Conservation (phyloP, 2,113 vertebrate species). For the Paratilapia polleni region DNA sequence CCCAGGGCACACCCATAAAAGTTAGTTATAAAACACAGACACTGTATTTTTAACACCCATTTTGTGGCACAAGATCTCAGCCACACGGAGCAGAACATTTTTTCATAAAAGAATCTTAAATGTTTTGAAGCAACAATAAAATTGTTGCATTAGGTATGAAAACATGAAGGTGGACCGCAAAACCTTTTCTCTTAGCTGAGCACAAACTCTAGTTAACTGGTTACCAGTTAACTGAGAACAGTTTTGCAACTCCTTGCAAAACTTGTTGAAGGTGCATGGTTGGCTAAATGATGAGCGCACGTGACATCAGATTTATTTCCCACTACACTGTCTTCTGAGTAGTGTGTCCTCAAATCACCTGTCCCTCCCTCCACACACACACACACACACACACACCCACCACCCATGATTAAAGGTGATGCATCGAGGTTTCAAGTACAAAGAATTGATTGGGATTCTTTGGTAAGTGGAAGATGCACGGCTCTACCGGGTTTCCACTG, state of each 20-base stretch:
- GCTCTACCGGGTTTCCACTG: conserved; percentile 57
- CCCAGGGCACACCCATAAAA: conserved; percentile 41
- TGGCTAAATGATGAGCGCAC: conserved; percentile 2
- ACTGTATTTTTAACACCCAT: conserved; percentile 30
- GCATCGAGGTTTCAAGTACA: conserved; percentile 61
- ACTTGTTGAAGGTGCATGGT: conserved; percentile 23
- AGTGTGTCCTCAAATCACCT: conserved; percentile 35
- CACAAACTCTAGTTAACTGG: conserved; percentile 23
- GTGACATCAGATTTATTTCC: conserved; percentile 11
- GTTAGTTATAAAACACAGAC: conserved; percentile 33
- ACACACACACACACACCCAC: neutral
- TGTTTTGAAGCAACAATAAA: neutral
- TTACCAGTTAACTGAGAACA: conserved; percentile 2
- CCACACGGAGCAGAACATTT: neutral
- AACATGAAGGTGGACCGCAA: neutral
- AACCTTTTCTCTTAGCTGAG: conserved; percentile 19
- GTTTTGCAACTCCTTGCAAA: conserved; percentile 32
- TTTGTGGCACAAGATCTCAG: neutral
- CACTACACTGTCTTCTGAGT: conserved; percentile 39
- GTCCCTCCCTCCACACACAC: neutral
- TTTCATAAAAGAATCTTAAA: neutral
- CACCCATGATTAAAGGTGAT: conserved; percentile 12
- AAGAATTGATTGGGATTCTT: conserved; percentile 82
- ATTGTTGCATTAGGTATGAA: neutral
- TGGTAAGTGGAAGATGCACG: conserved; percentile 83